Conservation (phyloP, 2,888 invertebrate species). For the Caenorhabditis afra region DNA sequence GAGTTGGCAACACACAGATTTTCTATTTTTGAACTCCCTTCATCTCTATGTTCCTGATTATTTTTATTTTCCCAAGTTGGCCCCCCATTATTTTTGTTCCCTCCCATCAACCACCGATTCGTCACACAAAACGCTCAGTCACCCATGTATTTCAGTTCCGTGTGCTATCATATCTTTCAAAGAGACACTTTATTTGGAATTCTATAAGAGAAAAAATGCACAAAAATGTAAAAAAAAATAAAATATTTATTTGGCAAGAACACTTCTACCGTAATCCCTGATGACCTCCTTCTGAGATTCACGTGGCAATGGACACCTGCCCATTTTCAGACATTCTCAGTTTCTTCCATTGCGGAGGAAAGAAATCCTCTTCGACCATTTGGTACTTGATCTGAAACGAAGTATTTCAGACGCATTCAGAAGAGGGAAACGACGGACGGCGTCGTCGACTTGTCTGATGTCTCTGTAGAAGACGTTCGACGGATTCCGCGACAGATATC, state of each 20-base stretch:
- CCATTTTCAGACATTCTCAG: conserved; percentile 31
- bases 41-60: neutral
- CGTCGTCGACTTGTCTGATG: conserved; percentile 45
- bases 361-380: conserved; percentile 48
- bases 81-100: conserved; percentile 4
- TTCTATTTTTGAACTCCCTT: conserved; percentile 16
- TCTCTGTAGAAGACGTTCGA: conserved; percentile 44
- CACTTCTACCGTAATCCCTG: too few species aligned
- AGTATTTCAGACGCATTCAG: neutral
- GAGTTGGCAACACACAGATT: conserved; percentile 48
- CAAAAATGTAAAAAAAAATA: conserved; percentile 11
- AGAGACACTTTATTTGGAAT: conserved; percentile 21
- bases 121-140: conserved; percentile 37
- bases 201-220: too few species aligned
- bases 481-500: conserved; percentile 47
- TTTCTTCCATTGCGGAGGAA: conserved; percentile 39
- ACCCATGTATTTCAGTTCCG: conserved; percentile 56
- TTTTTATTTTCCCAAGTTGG: neutral
- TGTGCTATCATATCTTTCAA: conserved; percentile 54
- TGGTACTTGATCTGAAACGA: conserved; percentile 46
- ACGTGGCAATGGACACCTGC: neutral
- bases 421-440: conserved; percentile 8
- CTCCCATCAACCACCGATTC: neutral
- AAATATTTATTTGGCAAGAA: conserved; percentile 32
- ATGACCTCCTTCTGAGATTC: neutral